phyloP scores from a whole-genome alignment of 2,797 vertebrate species.

The Oryzias sinensis region DNA sequence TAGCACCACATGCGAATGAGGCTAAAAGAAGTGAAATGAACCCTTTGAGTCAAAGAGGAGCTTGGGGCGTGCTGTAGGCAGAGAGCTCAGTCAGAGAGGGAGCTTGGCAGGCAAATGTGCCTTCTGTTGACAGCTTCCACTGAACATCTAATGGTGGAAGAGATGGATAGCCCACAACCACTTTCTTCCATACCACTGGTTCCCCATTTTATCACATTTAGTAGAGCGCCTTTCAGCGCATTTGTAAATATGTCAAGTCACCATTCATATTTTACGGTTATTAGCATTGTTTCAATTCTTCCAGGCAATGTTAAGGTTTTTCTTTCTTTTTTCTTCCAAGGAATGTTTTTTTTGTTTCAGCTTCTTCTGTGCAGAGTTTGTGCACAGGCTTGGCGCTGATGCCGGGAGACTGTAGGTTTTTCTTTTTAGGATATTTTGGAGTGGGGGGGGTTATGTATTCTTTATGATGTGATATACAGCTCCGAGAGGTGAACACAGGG shows the following conservation, averaged over 20 bases:
- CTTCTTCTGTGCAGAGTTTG: constrained; percentile 69
- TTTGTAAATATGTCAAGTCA: constrained; percentile 79
- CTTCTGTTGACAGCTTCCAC: constrained; percentile 89
- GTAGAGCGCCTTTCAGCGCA: constrained; percentile 69
- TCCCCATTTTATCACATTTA: constrained; percentile 76
- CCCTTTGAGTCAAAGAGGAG: constrained; percentile 93
- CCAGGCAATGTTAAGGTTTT: constrained; percentile 55
- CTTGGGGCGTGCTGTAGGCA: constrained; percentile 93
- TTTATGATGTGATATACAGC: constrained; percentile 80
- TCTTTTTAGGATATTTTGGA: constrained; percentile 31
- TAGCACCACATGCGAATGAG: constrained; percentile 89
- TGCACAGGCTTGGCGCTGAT: constrained; percentile 66
- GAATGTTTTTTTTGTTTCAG: constrained; percentile 73
- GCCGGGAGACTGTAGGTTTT: constrained; percentile 68
- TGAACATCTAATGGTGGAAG: constrained; percentile 87
- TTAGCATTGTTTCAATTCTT: constrained; percentile 67
- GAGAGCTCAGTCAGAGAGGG: constrained; percentile 84
- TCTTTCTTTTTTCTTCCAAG: constrained; percentile 64
- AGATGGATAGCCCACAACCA: constrained; percentile 81
- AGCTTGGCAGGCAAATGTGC: constrained; percentile 87
- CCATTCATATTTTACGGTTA: constrained; percentile 74
- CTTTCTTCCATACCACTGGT: constrained; percentile 75
- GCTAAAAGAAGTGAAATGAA: constrained; percentile 89
- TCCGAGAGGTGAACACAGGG: constrained; percentile 72
- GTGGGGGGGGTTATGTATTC: constrained; percentile 75